Evolutionary conservation across 2,113 vertebrate species (phyloP).

Genomic region (Hemiscyllium ocellatum): DNA sequence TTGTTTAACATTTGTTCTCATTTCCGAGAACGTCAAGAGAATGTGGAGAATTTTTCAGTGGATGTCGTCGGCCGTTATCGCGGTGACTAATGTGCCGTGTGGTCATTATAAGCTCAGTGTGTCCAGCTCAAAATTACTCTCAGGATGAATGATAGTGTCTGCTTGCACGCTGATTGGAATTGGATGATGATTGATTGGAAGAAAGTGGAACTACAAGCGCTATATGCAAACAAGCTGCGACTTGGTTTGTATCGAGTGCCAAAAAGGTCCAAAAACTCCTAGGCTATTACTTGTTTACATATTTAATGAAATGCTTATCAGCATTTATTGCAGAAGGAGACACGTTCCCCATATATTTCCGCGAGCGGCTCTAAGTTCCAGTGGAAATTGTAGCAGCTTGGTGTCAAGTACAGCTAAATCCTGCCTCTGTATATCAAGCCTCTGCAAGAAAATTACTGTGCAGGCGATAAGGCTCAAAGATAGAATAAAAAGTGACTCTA

Average conservation of each 20-base stretch:
- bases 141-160: slow-evolving; percentile 54
- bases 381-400: slow-evolving; percentile 99
- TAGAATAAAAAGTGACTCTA: slow-evolving; percentile 99
- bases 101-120: slow-evolving; percentile 46
- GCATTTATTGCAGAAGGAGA: slow-evolving; percentile 58
- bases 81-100: slow-evolving; percentile 47
- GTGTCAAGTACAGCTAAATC: slow-evolving; percentile 99
- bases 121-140: slow-evolving; percentile 53
- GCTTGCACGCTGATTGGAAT: slow-evolving; percentile 53
- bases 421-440: slow-evolving; percentile 97
- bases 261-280: slow-evolving; percentile 46
- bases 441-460: slow-evolving; percentile 98
- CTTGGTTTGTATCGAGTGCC: neutral
- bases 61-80: slow-evolving; percentile 47
- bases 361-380: slow-evolving; percentile 80
- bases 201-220: slow-evolving; percentile 49
- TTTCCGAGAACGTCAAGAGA: slow-evolving; percentile 47
- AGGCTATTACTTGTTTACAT: slow-evolving; percentile 57
- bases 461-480: slow-evolving; percentile 97
- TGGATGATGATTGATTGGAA: slow-evolving; percentile 60
- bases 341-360: slow-evolving; percentile 62
- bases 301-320: slow-evolving; percentile 46
- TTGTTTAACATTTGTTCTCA: slow-evolving; percentile 51
- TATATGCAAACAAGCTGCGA: slow-evolving; percentile 45
- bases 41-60: slow-evolving; percentile 46